Evolutionary conservation across 2,888 invertebrate species (phyloP), one percentile per base, ranked within the genome.

Genomic region (Dysmachus trigonus): DNA sequence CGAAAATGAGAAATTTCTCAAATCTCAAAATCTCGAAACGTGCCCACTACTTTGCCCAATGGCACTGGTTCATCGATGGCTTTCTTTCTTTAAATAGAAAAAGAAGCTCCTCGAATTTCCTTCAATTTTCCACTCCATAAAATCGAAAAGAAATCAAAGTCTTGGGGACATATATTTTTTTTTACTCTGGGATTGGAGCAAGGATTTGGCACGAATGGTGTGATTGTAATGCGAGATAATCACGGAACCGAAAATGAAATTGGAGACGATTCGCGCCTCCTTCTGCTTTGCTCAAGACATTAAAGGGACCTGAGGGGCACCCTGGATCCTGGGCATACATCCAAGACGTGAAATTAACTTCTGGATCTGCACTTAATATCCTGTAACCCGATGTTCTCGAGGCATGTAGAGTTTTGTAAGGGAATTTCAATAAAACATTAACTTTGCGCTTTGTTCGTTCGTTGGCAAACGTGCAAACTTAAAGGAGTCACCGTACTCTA

Each of bases 61-160:
- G 77, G n/a, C 18, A 35, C 10, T 10, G 10, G n/a, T n/a, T 27
- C 62, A 62, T 27, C 27, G 27, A 62, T 22, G 27, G 22, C 30
- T 62, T 13, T n/a, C n/a, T 10, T 18, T 31, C 8, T 62, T 15
- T 41, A 41, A 1, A 2, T 13, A 41, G 15, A 62, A 62, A 62
- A 27, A 81, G 30, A 82, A 82, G 62, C 81, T 82, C 62, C 62
- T 62, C 53, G 31, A 82, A 62, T 82, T 62, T 62, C 62, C 33
- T 82, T 62, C 81, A 82, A 82, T 82, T 82, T 82, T 82, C 81
- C 81, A 53, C 33, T 82, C 81, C 81, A 82, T 82, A 82, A 53
- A 82, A 62, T 82, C 81, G 62, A 82, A 62, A 62, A 82, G 53
- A 82, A 82, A 62, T 82, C 81, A 82, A 62, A 62, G 53, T 31